Percentiles rank a stretch among this genome's conserved stretches.
These are phyloP conservation scores for Spermophilus dauricus DNA, from an alignment of 2,113 vertebrate genomes.

Conservation along the genomic window DNA sequence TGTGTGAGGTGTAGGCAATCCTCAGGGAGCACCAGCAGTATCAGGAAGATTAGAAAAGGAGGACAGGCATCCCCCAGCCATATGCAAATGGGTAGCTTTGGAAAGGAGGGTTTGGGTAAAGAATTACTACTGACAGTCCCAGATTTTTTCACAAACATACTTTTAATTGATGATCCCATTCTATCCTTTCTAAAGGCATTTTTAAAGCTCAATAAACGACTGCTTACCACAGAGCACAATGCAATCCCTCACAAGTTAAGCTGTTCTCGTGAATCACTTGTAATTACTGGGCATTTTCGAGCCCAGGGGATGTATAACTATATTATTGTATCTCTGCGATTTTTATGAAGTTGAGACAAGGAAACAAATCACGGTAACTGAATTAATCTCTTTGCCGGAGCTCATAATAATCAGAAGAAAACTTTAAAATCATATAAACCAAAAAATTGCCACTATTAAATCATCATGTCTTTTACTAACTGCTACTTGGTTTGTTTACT, in stretches of 20 bases:
- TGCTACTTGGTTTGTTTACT: constrained; percentile 34
- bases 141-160: constrained; percentile 61
- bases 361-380: constrained; percentile 78
- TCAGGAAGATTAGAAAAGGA: background rate
- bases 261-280: constrained; percentile 77
- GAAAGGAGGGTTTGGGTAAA: background rate
- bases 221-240: constrained; percentile 61
- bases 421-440: constrained; percentile 66
- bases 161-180: constrained; percentile 72
- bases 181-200: constrained; percentile 68
- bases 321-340: constrained; percentile 71
- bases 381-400: constrained; percentile 73
- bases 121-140: constrained; percentile 18
- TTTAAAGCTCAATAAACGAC: constrained; percentile 78
- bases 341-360: constrained; percentile 82
- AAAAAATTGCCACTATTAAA: constrained; percentile 54
- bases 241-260: constrained; percentile 65
- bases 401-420: constrained; percentile 72
- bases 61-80: fast-evolving
- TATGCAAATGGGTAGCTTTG: background rate
- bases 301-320: constrained; percentile 60
- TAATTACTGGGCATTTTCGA: constrained; percentile 69
- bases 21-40: constrained; percentile 37
- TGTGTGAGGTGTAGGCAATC: constrained; percentile 50
- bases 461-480: constrained; percentile 56